Conservation (phyloP, 2,797 vertebrate species). For the Megaceryle alcyon region DNA sequence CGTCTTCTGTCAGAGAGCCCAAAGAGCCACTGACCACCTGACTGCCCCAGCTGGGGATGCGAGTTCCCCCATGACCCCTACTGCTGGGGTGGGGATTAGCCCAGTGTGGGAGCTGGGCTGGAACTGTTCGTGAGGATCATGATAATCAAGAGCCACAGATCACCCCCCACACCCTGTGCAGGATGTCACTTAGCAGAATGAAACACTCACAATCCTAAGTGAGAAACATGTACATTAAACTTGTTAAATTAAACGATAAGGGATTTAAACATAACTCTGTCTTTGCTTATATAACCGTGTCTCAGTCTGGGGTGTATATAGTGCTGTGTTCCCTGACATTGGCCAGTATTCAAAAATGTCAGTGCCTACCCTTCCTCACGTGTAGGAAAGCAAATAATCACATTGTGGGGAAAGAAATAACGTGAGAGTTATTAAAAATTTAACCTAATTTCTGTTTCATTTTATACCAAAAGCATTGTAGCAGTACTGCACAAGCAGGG, state of each 20-base stretch:
- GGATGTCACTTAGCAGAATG: not conserved
- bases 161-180: not conserved
- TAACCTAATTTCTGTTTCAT: not conserved
- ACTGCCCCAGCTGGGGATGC: not conserved
- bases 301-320: not conserved
- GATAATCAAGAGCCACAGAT: not conserved
- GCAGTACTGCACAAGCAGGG: not conserved
- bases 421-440: not conserved
- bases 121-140: not conserved
- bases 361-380: not conserved
- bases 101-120: not conserved
- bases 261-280: conserved; percentile 14
- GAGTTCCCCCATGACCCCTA: not conserved
- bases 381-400: not conserved
- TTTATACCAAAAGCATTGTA: not conserved
- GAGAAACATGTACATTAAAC: not conserved
- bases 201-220: not conserved
- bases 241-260: not conserved
- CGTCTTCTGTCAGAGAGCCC: too few relatives aligned
- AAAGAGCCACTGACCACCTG: too few relatives aligned
- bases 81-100: not conserved
- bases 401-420: not conserved
- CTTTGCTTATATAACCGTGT: not conserved
- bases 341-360: not conserved
- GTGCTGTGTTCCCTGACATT: not conserved